Conservation (phyloP, 1,140 invertebrate genomes). For the Lepidurus apus region DNA sequence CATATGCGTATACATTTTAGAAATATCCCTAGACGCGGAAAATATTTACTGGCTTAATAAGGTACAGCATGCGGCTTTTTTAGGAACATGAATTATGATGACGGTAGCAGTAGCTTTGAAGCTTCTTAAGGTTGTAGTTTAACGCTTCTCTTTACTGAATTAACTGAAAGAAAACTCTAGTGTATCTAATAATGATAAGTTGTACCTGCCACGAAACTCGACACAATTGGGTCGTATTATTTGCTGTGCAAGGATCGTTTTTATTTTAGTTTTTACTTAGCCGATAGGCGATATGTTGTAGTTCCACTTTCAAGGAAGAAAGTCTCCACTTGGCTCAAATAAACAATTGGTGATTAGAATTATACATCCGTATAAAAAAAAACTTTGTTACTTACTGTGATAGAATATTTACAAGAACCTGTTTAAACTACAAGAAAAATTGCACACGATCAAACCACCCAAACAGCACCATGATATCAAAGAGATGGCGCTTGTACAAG, state of each 20-base stretch:
- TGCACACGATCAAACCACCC: background rate
- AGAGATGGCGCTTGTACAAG: background rate
- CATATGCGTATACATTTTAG: background rate
- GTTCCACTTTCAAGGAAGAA: too few species aligned
- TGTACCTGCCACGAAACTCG: background rate
- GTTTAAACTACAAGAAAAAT: background rate
- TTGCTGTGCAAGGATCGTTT: background rate
- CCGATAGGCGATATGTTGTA: too few species aligned
- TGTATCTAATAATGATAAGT: background rate
- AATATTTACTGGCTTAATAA: background rate
- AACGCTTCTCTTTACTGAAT: background rate
- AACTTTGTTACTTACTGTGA: background rate
- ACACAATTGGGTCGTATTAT: background rate
- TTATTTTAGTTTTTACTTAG: too few species aligned
- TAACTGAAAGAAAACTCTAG: background rate
- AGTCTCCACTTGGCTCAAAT: background rate
- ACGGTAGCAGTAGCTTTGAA: background rate
- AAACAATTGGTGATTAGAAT: background rate
- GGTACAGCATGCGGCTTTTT: background rate
- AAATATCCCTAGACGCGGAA: too few species aligned
- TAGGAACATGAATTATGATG: background rate
- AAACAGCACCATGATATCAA: background rate
- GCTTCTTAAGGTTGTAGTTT: background rate
- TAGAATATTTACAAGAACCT: background rate
- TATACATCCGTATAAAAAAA: background rate